These are phyloP conservation scores for Nannospalax galili DNA, from an alignment of 2,113 vertebrate species.

Conservation along the genomic window DNA sequence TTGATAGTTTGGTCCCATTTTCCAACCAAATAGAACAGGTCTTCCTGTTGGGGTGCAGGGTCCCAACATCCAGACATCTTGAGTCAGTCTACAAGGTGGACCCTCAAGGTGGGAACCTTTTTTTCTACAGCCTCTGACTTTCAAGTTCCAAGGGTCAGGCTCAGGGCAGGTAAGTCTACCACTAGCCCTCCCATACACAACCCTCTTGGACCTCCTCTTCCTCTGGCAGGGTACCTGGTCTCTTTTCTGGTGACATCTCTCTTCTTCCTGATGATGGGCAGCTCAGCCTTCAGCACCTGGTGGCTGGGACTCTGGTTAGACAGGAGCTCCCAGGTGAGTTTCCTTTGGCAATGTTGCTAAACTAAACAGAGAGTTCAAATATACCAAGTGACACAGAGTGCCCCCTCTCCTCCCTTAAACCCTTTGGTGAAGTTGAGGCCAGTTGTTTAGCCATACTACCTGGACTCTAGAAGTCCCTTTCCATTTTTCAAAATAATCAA, in stretches of 20 bases:
- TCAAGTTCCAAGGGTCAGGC: not conserved
- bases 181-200: too few species aligned
- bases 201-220: not conserved
- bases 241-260: slow-evolving; percentile 72
- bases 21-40: not conserved
- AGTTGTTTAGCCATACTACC: not conserved
- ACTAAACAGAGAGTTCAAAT: not conserved
- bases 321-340: slow-evolving; percentile 86
- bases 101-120: not conserved
- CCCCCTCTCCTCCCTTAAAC: too few species aligned
- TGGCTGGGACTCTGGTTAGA: slow-evolving; percentile 90
- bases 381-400: accelerated
- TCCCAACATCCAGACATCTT: not conserved
- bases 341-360: not conserved
- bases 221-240: slow-evolving; percentile 86
- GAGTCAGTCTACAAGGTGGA: not conserved
- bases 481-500: not conserved
- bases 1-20: not conserved
- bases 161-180: accelerated
- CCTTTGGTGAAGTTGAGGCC: not conserved
- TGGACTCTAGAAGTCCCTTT: not conserved
- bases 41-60: not conserved
- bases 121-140: not conserved
- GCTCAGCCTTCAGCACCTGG: slow-evolving; percentile 89
- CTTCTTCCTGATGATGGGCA: slow-evolving; percentile 86